Conservation (phyloP, 2,888 invertebrate species). For the Sesia bembeciformis region DNA sequence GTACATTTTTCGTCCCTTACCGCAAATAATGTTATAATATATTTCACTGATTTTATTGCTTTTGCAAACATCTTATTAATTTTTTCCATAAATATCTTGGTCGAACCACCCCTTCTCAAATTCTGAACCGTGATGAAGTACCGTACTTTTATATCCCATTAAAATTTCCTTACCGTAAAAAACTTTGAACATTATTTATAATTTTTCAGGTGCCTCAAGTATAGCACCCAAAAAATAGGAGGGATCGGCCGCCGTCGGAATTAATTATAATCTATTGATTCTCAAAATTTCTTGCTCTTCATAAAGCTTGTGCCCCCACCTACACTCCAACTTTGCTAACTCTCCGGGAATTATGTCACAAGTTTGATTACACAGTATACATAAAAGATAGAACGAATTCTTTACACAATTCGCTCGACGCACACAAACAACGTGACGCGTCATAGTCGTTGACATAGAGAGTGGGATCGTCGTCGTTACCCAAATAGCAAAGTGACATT, state of each 20-base stretch:
- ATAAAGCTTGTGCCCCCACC: conserved; percentile 19
- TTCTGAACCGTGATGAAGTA: neutral
- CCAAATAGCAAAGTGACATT: too few species aligned
- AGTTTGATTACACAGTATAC: conserved; percentile 13
- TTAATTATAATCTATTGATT: conserved; percentile 58
- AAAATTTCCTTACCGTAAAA: conserved; percentile 1
- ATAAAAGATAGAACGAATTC: too few species aligned
- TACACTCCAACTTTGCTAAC: conserved; percentile 23
- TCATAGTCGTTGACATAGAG: too few species aligned
- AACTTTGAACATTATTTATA: conserved; percentile 7
- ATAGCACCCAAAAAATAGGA: conserved; percentile 2
- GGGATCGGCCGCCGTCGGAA: conserved; percentile 16
- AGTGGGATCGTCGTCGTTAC: too few species aligned
- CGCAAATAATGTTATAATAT: neutral
- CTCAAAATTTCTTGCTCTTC: conserved; percentile 24
- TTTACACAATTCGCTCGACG: too few species aligned
- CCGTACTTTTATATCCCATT: conserved; percentile 1
- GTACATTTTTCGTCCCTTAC: neutral
- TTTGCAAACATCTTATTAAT: too few species aligned
- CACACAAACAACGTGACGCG: too few species aligned
- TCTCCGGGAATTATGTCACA: conserved; percentile 46
- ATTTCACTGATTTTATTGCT: too few species aligned
- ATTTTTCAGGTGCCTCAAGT: conserved; percentile 3
- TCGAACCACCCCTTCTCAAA: neutral
- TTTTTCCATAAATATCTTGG: neutral